Evolutionary conservation across 2,797 vertebrate genomes (phyloP), one percentile per base, ranked within the genome.

Genomic region (Halcyon chelicuti): DNA sequence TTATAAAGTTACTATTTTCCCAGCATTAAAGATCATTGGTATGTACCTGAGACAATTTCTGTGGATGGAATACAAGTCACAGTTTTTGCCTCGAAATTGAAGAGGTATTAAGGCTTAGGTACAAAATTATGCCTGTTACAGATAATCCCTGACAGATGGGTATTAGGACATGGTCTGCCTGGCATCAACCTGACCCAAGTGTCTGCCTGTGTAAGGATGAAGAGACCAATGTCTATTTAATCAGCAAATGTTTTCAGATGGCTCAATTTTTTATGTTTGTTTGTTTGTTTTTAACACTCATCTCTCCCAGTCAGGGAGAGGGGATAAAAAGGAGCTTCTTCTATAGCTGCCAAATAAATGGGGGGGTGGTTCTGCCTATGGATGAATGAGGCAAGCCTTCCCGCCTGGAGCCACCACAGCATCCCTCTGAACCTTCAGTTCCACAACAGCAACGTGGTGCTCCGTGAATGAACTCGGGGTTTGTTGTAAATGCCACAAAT

Each of bases 161-260:
- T 68, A 17, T 61, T 39, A 80, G 57, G 42, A 28, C 19, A 3
- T 29, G 66, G 17, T 74, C 85, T 86, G 29, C 37, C 33, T 54
- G 14, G 40, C 25, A 51, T 39, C 78, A 60, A 0, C 40, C 49
- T 77, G 22, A 14, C 75, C 54, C 46, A 31, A 54, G 68, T n/a
- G 33, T 42, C 14, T 74, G 46, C 61, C 79, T 33, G 40, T 57
- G 54, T 79, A 72, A 93, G 42, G 51, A 80, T 80, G 82, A 86
- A 68, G 37, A 28, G 21, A 67, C 33, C 33, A 74, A 49, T 52
- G 33, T 16, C 42, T 94, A 6, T 87, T 73, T 79, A 85, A 82
- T 63, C 75, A 90, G 68, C 47, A 94, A 83, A 76, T 74, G 29
- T 40, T 42, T 82, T 92, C 68, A 77, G 33, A 86, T 63, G 46